Evolutionary conservation across 2,888 invertebrate species (phyloP).

Genomic region (Pyrocoelia pectoralis): DNA sequence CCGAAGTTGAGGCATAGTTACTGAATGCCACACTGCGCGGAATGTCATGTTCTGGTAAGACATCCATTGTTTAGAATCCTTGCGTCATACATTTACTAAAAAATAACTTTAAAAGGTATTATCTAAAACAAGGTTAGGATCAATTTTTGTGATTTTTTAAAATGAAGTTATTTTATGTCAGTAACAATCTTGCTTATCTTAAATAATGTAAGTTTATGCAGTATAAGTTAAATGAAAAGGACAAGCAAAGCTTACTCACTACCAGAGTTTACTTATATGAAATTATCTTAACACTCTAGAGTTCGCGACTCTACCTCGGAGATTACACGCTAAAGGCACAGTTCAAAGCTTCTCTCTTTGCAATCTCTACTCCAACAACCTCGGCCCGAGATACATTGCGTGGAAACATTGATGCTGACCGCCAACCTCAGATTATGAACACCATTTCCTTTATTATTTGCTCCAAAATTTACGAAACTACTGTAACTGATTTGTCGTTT

Average conservation of each 20-base stretch:
- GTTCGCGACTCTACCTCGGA: slow-evolving; percentile 52
- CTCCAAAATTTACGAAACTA: neutral
- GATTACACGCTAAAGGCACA: slow-evolving; percentile 54
- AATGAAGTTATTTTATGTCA: too few relatives aligned
- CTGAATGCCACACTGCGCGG: slow-evolving; percentile 57
- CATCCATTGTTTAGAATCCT: slow-evolving; percentile 31
- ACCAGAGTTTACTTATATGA: slow-evolving; percentile 41
- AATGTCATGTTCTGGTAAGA: slow-evolving; percentile 57
- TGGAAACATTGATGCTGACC: slow-evolving; percentile 60
- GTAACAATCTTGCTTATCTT: too few relatives aligned
- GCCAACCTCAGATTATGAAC: slow-evolving; percentile 57
- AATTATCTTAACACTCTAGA: slow-evolving; percentile 56
- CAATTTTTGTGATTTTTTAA: neutral
- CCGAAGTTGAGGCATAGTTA: slow-evolving; percentile 61
- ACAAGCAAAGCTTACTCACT: slow-evolving; percentile 26
- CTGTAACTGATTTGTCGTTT: neutral
- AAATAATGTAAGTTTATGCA: too few relatives aligned
- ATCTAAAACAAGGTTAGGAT: neutral
- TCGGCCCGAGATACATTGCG: slow-evolving; percentile 57
- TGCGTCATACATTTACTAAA: slow-evolving; percentile 33
- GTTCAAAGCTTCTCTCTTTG: slow-evolving; percentile 49
- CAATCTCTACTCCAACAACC: slow-evolving; percentile 56
- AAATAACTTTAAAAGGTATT: slow-evolving; percentile 9
- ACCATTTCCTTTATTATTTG: slow-evolving; percentile 54
- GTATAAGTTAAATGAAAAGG: slow-evolving; percentile 28